Evolutionary conservation across 2,113 vertebrate species (phyloP).

Genomic region (Poecilia latipinna): DNA sequence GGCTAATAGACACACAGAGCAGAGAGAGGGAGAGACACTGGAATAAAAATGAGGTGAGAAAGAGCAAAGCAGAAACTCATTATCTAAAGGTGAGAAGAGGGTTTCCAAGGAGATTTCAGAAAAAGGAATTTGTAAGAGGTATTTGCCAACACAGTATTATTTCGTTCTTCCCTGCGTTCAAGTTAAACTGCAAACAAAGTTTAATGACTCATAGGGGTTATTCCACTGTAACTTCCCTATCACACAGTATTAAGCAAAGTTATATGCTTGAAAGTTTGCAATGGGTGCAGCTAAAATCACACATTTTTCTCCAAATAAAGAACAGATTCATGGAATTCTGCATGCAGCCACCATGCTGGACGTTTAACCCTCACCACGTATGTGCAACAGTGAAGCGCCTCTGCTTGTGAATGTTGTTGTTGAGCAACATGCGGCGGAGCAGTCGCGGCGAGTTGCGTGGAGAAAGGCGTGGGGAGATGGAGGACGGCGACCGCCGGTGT

Average conservation of each 20-base stretch:
- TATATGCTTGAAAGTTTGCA: slow-evolving; percentile 60
- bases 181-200: slow-evolving; percentile 55
- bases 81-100: slow-evolving; percentile 42
- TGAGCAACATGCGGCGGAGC: slow-evolving; percentile 94
- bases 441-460: slow-evolving; percentile 94
- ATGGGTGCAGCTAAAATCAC: slow-evolving; percentile 38
- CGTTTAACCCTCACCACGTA: slow-evolving; percentile 89
- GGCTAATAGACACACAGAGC: neutral
- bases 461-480: slow-evolving; percentile 90
- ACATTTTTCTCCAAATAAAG: slow-evolving; percentile 22
- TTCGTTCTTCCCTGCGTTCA: slow-evolving; percentile 22
- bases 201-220: slow-evolving; percentile 43
- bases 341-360: slow-evolving; percentile 14
- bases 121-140: slow-evolving; percentile 23
- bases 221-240: slow-evolving; percentile 5
- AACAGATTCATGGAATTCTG: slow-evolving; percentile 4
- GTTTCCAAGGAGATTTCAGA: slow-evolving; percentile 53
- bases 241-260: slow-evolving; percentile 21
- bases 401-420: slow-evolving; percentile 94
- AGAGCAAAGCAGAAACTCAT: slow-evolving; percentile 27
- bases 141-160: slow-evolving; percentile 33
- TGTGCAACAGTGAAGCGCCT: slow-evolving; percentile 97
- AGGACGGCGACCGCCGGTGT: slow-evolving; percentile 85
- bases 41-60: slow-evolving; percentile 32
- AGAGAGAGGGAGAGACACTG: neutral